Evolutionary conservation across 2,797 vertebrate species (phyloP).

Genomic region (Artibeus lituratus): DNA sequence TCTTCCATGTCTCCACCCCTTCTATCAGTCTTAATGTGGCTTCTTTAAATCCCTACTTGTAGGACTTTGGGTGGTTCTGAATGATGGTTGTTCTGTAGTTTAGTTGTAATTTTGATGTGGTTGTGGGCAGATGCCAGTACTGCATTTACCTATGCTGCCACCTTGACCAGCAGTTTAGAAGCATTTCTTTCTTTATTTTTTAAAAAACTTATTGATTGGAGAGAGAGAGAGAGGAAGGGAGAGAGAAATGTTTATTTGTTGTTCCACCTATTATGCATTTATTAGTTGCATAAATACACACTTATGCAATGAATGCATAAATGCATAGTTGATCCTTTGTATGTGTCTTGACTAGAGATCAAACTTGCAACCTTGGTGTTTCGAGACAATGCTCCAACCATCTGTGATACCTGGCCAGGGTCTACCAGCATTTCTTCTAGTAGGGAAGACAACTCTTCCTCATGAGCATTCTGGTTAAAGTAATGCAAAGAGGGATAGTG

Average conservation of each 20-base stretch:
- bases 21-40: not conserved
- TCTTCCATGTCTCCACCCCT: not conserved
- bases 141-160: not conserved
- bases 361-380: not conserved
- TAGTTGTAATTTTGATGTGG: not conserved
- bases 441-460: not conserved
- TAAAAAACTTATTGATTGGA: not conserved
- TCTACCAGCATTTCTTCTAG: not conserved
- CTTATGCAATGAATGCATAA: too few species aligned
- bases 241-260: not conserved
- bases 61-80: not conserved
- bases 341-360: not conserved
- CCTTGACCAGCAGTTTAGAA: not conserved
- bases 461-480: not conserved
- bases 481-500: slow-evolving; percentile 44
- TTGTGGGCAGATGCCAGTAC: not conserved
- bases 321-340: not conserved
- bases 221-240: not conserved
- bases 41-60: not conserved
- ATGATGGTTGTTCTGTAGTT: not conserved
- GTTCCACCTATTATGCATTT: not conserved
- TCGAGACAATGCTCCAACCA: not conserved
- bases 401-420: not conserved
- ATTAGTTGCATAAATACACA: not conserved
- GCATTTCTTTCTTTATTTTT: not conserved